Evolutionary conservation across 2,888 invertebrate species (phyloP).

Genomic region (Rhagium mordax): DNA sequence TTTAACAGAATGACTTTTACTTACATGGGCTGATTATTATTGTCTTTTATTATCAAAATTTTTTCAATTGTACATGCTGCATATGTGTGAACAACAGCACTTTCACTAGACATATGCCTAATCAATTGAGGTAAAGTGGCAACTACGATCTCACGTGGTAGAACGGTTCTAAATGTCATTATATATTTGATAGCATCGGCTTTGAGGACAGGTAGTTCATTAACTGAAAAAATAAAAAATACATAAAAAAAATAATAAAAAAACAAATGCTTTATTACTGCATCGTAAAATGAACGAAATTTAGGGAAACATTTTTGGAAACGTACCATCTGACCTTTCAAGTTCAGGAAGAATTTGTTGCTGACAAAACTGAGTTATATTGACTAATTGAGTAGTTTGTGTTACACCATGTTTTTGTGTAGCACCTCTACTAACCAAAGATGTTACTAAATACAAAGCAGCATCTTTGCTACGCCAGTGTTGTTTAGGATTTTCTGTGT

Average conservation of each 20-base stretch:
- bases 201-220: conserved; percentile 91
- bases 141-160: conserved; percentile 85
- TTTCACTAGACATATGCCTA: conserved; percentile 81
- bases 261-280: too few relatives aligned
- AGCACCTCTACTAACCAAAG: conserved; percentile 90
- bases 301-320: too few relatives aligned
- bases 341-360: conserved; percentile 91
- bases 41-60: conserved; percentile 82
- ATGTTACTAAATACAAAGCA: conserved; percentile 96
- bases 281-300: not conserved
- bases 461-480: conserved; percentile 98
- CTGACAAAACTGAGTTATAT: conserved; percentile 91
- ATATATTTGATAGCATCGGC: conserved; percentile 97
- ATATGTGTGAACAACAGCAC: conserved; percentile 94
- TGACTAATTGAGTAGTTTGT: conserved; percentile 90
- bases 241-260: too few relatives aligned
- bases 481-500: conserved; percentile 79
- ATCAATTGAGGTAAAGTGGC: conserved; percentile 86
- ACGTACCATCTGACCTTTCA: conserved; percentile 78
- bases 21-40: conserved; percentile 74
- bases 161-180: conserved; percentile 94
- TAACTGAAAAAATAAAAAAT: conserved; percentile 82
- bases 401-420: conserved; percentile 94
- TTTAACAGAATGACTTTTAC: too few relatives aligned
- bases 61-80: conserved; percentile 94